A percentile compares a stretch with the other conserved stretches of the same genome.
Evolutionary conservation across 2,888 invertebrate species (phyloP).

Genomic region (Eristalinus sepulchralis): DNA sequence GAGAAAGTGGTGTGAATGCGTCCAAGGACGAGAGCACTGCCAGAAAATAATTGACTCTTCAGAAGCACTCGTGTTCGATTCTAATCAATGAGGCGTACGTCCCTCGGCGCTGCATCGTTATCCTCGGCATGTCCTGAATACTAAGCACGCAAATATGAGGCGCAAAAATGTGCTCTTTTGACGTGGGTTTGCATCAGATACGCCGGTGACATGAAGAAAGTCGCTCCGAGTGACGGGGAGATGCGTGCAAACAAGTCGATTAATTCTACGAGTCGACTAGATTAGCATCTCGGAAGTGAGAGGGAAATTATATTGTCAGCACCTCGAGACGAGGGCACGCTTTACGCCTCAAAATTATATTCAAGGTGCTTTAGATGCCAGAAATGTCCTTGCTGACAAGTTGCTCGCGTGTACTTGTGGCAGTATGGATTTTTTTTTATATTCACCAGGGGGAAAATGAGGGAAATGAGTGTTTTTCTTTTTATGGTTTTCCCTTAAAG

Average conservation of each 20-base stretch:
- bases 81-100: slow-evolving; percentile 26
- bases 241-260: slow-evolving; percentile 54
- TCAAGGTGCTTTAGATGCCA: not conserved
- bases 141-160: slow-evolving; percentile 26
- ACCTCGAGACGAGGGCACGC: not conserved
- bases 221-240: slow-evolving; percentile 42
- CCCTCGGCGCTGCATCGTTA: slow-evolving; percentile 38
- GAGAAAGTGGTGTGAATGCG: not conserved
- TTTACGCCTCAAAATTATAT: not conserved
- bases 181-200: slow-evolving; percentile 26
- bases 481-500: too few species aligned
- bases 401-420: not conserved
- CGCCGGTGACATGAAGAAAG: slow-evolving; percentile 59
- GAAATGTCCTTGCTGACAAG: not conserved
- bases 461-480: too few species aligned
- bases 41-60: slow-evolving; percentile 47
- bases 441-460: not conserved
- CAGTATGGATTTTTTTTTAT: not conserved
- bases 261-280: slow-evolving; percentile 54
- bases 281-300: slow-evolving; percentile 41
- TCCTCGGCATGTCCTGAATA: slow-evolving; percentile 56
- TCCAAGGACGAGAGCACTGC: slow-evolving; percentile 17
- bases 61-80: slow-evolving; percentile 20
- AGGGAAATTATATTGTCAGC: slow-evolving; percentile 37
- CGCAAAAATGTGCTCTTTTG: slow-evolving; percentile 14